Base-by-base conservation (phyloP, 2,113 vertebrate species). In the Cyrtonyx montezumae region DNA sequence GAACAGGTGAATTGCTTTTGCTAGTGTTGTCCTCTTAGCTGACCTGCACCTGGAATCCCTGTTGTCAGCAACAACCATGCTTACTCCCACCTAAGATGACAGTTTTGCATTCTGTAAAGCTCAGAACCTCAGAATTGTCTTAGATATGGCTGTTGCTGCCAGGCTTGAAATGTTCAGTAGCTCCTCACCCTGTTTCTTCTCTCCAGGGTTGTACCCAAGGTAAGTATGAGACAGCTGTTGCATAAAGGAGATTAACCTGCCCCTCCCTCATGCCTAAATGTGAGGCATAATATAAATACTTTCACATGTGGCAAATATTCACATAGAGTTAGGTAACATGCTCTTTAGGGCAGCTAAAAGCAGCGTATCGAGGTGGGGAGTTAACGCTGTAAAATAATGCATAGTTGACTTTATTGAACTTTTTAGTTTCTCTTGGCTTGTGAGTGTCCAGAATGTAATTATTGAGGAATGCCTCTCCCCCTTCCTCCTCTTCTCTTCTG, bases 1-100 rank as follows among this genome's bases (percentile, higher is more conserved):
- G 99, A 99, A 77, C 99, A 99, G 99, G 99, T 99, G 97, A 83
- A 73, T 28, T 76, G 48, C 84, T 90, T 75, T 70, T 59, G 18
- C 6, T 51, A 9, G 9, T 49, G 8, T 93, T 49, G 6, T 94
- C 45, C 21, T 84, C 7, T 73, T 46, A 81, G 11, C 34, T 58
- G 51, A 55, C 43, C 62, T 80, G 67, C 22, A 37, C 32, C 22
- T 75, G 56, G 62, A 51, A 36, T 76, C 58, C 42, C 71, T 67
- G 6, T 46, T 67, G 40, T 32, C 22, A 59, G 13, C 46, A 46
- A 4, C 21, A 30, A 23, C 18, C 0, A 0, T 78, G 6, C 74
- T 79, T 53, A 13, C 15, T 68, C 89, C 48, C 34, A 51, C 37
- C 8, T 32, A 8, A 66, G 22, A 20, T 21, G 26, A 36, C 37